Percentiles rank a stretch among this genome's conserved stretches.
phyloP scores from a whole-genome alignment of 2,113 vertebrate species.

The Sprattus sprattus region DNA sequence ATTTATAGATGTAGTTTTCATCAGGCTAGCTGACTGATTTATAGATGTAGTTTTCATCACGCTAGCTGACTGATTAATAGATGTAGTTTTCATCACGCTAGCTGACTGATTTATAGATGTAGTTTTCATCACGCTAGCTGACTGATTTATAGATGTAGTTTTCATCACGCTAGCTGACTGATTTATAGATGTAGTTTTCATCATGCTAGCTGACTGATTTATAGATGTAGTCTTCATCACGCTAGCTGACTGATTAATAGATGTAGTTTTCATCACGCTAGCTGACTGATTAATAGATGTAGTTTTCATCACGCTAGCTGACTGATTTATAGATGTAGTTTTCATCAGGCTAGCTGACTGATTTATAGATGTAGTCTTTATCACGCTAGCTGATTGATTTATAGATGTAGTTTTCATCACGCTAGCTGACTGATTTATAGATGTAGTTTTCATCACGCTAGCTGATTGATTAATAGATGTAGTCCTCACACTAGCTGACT shows the following conservation, averaged over 20 bases:
- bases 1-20: too few relatives aligned
- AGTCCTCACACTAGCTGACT: background rate
- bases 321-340: too few relatives aligned
- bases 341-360: background rate
- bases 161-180: too few relatives aligned
- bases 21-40: background rate
- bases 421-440: too few relatives aligned
- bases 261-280: background rate
- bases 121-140: background rate
- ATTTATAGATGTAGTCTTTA: too few relatives aligned
- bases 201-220: background rate
- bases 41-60: too few relatives aligned
- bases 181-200: too few relatives aligned
- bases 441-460: background rate
- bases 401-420: too few relatives aligned
- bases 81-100: background rate
- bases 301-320: too few relatives aligned
- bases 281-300: background rate
- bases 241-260: too few relatives aligned
- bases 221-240: too few relatives aligned
- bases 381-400: background rate
- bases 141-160: background rate
- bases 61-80: too few relatives aligned
- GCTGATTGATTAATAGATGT: background rate
- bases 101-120: background rate